A percentile compares a stretch with the other conserved stretches of the same genome.
phyloP scores from a whole-genome alignment of 2,888 invertebrate species.

The Metallyticus violacea region DNA sequence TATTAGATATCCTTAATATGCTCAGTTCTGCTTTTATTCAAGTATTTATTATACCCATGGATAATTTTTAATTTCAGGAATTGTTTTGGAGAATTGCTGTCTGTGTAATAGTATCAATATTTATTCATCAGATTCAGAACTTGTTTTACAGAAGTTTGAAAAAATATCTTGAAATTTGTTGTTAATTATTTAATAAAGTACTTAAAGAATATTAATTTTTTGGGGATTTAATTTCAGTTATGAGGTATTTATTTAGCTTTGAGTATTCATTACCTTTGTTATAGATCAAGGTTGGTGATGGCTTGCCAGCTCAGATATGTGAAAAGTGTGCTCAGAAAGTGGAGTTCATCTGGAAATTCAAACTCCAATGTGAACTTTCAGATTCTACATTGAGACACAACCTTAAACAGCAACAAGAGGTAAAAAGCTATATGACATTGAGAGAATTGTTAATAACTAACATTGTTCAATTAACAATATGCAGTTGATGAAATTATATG shows the following conservation, averaged over 20 bases:
- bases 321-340: background rate
- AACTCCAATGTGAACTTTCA: background rate
- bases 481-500: no score
- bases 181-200: background rate
- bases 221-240: background rate
- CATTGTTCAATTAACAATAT: background rate
- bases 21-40: no score
- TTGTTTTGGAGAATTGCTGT: no score
- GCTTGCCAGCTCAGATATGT: background rate
- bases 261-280: background rate
- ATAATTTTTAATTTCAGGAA: no score
- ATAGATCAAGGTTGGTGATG: background rate
- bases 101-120: no score
- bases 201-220: background rate
- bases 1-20: no score
- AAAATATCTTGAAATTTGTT: background rate
- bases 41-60: no score
- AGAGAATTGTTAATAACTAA: background rate
- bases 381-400: background rate
- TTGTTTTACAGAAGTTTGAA: background rate
- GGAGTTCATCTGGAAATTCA: background rate
- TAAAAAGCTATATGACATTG: background rate
- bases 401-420: background rate
- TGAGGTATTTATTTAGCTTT: background rate
- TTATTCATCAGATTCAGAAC: no score